Evolutionary conservation across 1,140 invertebrate genomes (phyloP).

Genomic region (Chrysoperla carnea): DNA sequence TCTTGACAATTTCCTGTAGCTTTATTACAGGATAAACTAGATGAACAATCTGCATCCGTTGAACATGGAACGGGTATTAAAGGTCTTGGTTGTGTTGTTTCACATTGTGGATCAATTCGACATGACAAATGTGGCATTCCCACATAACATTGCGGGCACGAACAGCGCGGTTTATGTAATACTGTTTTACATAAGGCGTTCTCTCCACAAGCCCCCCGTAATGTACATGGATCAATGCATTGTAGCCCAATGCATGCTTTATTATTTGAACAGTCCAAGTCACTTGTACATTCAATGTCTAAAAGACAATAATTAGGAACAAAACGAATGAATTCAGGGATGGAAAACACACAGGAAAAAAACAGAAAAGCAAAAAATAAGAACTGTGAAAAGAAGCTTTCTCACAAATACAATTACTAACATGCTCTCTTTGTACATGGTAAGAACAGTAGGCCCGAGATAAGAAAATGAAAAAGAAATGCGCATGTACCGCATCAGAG

Average conservation of each 20-base stretch:
- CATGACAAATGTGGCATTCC: conserved; percentile 63
- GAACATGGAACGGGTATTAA: conserved; percentile 35
- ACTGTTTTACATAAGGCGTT: conserved; percentile 75
- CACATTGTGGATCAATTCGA: conserved; percentile 55
- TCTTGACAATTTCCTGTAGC: conserved; percentile 53
- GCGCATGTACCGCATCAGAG: conserved; percentile 13
- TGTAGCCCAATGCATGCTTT: conserved; percentile 74
- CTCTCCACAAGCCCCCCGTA: conserved; percentile 70
- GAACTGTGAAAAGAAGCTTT: conserved; percentile 60
- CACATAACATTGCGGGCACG: conserved; percentile 71
- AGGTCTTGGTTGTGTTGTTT: conserved; percentile 29
- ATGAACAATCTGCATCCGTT: conserved; percentile 53
- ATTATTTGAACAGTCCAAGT: conserved; percentile 78
- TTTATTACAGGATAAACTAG: conserved; percentile 49
- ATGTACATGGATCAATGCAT: conserved; percentile 76
- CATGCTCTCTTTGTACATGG: conserved; percentile 45
- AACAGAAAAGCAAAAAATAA: conserved; percentile 50
- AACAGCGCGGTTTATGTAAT: conserved; percentile 64
- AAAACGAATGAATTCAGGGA: conserved; percentile 3
- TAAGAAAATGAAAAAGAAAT: conserved; percentile 21
- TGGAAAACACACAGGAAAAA: conserved; percentile 33
- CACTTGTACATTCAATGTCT: conserved; percentile 79
- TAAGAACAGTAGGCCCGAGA: conserved; percentile 21
- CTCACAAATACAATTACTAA: conserved; percentile 33
- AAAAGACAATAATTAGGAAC: conserved; percentile 8